These are phyloP conservation scores for Pogonocichla stellata DNA, from an alignment of 2,113 vertebrate species.

Conservation along the genomic window DNA sequence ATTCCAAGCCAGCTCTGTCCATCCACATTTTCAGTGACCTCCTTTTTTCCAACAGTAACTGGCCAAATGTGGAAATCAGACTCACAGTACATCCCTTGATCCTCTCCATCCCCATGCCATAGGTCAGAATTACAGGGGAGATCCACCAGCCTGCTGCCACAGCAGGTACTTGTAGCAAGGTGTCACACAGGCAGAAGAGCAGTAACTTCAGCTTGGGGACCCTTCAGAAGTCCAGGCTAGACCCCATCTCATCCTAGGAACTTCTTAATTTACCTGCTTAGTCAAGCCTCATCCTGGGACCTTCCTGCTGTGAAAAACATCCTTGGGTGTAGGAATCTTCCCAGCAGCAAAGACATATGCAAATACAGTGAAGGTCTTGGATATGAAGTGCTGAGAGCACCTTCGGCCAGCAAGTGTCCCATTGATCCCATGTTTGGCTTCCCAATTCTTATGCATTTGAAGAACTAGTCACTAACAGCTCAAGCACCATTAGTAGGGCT, in stretches of 20 bases:
- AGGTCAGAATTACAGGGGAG: neutral
- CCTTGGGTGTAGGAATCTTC: neutral
- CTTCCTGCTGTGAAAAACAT: neutral
- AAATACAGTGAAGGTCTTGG: neutral
- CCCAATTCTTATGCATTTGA: neutral
- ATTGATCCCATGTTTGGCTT: neutral
- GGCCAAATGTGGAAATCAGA: neutral
- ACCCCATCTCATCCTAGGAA: no score
- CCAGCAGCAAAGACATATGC: neutral
- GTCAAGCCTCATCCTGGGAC: neutral
- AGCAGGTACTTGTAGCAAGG: neutral
- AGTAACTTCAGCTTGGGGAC: neutral
- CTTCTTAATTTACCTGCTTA: neutral
- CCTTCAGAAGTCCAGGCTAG: neutral
- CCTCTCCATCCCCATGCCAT: neutral
- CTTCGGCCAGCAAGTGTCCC: neutral
- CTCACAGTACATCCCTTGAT: neutral
- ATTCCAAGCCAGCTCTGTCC: neutral
- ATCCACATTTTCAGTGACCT: neutral
- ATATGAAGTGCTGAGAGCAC: rapidly evolving
- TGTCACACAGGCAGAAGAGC: neutral
- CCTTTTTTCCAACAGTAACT: neutral
- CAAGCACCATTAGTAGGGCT: neutral
- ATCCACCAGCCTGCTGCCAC: neutral
- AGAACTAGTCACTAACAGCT: neutral